Conservation (phyloP, 2,113 vertebrate species). For the Anguilla rostrata region DNA sequence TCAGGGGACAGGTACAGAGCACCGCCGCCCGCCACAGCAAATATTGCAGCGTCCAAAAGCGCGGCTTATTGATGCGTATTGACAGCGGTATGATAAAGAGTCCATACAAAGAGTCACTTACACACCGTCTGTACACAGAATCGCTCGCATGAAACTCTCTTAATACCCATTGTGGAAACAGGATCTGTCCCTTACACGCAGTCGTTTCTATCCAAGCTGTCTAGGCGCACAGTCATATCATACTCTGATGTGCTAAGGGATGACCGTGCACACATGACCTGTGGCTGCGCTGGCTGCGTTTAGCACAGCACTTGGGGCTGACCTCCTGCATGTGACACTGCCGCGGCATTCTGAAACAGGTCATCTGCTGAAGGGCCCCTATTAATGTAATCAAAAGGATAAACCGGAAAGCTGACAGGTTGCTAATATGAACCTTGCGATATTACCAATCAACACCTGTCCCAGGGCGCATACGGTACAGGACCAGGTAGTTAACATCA, state of each 20-base stretch:
- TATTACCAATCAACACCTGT: background rate
- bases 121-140: background rate
- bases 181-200: background rate
- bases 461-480: background rate
- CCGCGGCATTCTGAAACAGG: background rate
- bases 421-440: background rate
- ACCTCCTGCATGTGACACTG: background rate
- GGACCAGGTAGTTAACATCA: background rate
- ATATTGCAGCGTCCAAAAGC: slow-evolving; percentile 47
- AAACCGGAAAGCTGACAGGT: background rate
- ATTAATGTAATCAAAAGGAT: background rate
- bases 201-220: background rate
- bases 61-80: background rate
- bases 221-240: background rate
- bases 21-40: slow-evolving; percentile 39
- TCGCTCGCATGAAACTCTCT: background rate
- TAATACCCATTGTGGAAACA: background rate
- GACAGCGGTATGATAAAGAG: background rate
- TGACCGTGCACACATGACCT: background rate
- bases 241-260: background rate
- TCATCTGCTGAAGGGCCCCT: background rate
- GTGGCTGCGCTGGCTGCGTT: background rate
- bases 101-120: background rate
- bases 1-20: slow-evolving; percentile 44
- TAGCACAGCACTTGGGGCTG: background rate